phyloP scores from a whole-genome alignment of 2,888 invertebrate species.

The Ariolimax columbianus region DNA sequence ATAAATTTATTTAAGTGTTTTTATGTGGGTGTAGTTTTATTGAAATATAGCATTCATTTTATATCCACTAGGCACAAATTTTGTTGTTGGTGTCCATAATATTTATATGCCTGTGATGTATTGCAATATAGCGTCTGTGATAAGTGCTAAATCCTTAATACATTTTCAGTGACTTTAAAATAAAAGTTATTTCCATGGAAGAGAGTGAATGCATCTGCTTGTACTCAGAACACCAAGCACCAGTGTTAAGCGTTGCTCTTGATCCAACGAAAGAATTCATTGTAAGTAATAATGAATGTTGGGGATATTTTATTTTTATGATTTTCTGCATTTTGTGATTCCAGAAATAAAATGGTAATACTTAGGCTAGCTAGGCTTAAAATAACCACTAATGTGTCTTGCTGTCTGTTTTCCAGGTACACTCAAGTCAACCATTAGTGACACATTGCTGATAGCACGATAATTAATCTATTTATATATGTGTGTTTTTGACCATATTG shows the following conservation, averaged over 20 bases:
- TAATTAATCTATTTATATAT: too few species aligned
- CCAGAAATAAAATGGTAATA: too few species aligned
- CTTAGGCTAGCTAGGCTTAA: too few species aligned
- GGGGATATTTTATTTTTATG: too few species aligned
- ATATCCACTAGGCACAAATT: background rate
- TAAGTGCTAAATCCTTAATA: background rate
- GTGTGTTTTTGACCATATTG: too few species aligned
- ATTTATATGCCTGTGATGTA: background rate
- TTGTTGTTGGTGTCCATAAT: background rate
- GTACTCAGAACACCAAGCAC: constrained; percentile 83
- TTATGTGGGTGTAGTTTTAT: background rate
- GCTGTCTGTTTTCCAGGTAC: too few species aligned
- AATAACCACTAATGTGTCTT: too few species aligned
- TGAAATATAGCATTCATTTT: background rate
- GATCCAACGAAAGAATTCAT: constrained; percentile 83
- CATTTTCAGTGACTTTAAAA: constrained; percentile 82
- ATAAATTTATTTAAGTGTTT: too few species aligned
- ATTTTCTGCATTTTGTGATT: too few species aligned
- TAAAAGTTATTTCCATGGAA: constrained; percentile 80
- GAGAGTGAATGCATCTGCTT: constrained; percentile 79
- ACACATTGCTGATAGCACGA: too few species aligned
- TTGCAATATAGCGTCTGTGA: background rate
- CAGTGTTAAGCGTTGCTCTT: constrained; percentile 83
- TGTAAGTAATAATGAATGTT: constrained; percentile 75
- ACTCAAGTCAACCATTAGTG: too few species aligned